Evolutionary conservation across 1,140 invertebrate genomes (phyloP).

Genomic region (Agrilus planipennis): DNA sequence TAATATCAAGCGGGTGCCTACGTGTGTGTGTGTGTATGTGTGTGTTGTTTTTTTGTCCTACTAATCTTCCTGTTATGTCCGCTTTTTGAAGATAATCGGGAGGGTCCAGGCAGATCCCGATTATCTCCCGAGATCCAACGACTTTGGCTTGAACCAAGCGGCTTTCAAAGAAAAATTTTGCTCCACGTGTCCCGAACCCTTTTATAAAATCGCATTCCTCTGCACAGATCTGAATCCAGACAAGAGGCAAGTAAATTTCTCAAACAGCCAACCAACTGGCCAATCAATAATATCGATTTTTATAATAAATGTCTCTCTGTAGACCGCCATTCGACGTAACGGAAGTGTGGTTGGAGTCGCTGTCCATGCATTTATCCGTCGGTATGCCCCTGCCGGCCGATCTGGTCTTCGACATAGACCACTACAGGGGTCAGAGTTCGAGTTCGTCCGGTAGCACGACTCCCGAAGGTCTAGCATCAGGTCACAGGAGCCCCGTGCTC

Average conservation of each 20-base stretch:
- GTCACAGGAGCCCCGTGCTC: slow-evolving; percentile 27
- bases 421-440: slow-evolving; percentile 50
- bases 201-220: slow-evolving; percentile 77
- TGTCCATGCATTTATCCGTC: slow-evolving; percentile 58
- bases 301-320: slow-evolving; percentile 8
- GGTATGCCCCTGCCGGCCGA: slow-evolving; percentile 50
- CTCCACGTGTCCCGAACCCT: slow-evolving; percentile 70
- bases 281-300: too few species aligned
- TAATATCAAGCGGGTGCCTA: too few species aligned
- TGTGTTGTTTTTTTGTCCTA: too few species aligned
- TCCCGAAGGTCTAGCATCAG: slow-evolving; percentile 36
- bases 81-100: slow-evolving; percentile 67
- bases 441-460: slow-evolving; percentile 48
- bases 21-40: too few species aligned
- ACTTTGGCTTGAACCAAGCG: slow-evolving; percentile 83
- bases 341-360: slow-evolving; percentile 66
- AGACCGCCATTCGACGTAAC: slow-evolving; percentile 80
- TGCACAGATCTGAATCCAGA: slow-evolving; percentile 85
- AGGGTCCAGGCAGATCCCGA: slow-evolving; percentile 88
- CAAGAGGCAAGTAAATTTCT: slow-evolving; percentile 42
- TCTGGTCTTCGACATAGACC: slow-evolving; percentile 61
- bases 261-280: too few species aligned
- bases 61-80: too few species aligned
- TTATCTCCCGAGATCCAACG: slow-evolving; percentile 73
- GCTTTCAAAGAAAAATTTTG: slow-evolving; percentile 84